Base-by-base conservation (phyloP, 2,797 vertebrate genomes). In the Brotula barbata region DNA sequence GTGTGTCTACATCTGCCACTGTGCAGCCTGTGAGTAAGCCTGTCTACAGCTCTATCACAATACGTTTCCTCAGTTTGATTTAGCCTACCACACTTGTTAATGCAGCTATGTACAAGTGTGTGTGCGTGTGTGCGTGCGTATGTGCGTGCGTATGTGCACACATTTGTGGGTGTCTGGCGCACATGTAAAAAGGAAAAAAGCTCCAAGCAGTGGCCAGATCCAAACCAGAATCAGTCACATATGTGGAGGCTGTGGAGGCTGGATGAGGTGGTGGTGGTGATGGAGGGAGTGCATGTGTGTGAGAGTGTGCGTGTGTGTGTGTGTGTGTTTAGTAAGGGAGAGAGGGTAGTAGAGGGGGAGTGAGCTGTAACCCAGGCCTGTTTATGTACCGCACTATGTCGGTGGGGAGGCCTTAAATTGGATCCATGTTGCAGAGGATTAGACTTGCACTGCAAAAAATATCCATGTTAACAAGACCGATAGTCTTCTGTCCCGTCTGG, bases 341-440 rank as follows among this genome's bases (percentile, higher is more conserved):
- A 66, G 28, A 53, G 64, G 58, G 44, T 39, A 31, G 65, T 56
- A 49, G 20, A 58, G 52, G 59, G 68, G 71, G 71, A 58, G 68
- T 22, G 52, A 17, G 48, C 68, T 72, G 79, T 73, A 82, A 86
- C 83, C 75, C 73, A 48, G 78, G 78, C 82, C 77, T 87, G 86
- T 89, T 88, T 88, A 84, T 87, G 85, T 77, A 84, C 77, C 72
- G 82, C 85, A 80, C 80, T 73, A 64, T 86, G 83, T 80, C 47
- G 34, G 77, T 77, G 64, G 80, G 79, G 77, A 85, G 84, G 77
- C 78, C 83, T 86, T 86, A 89, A 90, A 92, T 89, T 90, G 82
- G 84, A 90, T 79, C 86, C 88, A 86, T 90, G 88, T 88, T 89
- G 87, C 63, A 80, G 80, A 78, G 77, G 89, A 92, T 92, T 91